A percentile compares a stretch with the other conserved stretches of the same genome.
Evolutionary conservation across 2,797 vertebrate species (phyloP).

Genomic region (Zonotrichia albicollis): DNA sequence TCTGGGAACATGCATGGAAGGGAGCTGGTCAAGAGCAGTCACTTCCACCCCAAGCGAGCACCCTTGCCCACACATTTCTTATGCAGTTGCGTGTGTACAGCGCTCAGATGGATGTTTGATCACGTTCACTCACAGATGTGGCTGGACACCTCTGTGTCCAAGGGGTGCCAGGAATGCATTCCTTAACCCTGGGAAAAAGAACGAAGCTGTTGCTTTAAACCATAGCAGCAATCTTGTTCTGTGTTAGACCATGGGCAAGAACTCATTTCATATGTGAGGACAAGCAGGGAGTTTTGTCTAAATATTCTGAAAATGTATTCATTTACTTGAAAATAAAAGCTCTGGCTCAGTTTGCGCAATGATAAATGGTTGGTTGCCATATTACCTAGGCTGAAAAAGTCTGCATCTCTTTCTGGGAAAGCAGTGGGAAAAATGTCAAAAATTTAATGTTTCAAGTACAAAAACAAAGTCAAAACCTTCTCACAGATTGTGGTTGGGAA

Average conservation of each 20-base stretch:
- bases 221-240: neutral
- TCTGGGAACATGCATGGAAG: no score
- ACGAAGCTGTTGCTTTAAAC: neutral
- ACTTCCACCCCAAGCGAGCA: neutral
- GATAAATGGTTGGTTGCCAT: neutral
- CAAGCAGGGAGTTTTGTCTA: neutral
- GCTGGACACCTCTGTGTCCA: neutral
- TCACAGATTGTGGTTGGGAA: neutral
- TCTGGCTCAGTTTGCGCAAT: neutral
- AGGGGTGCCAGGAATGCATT: neutral
- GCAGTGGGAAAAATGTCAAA: conserved; percentile 13
- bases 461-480: neutral
- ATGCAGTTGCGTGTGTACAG: rapidly evolving
- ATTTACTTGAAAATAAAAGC: neutral
- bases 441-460: neutral
- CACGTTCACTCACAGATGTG: rapidly evolving
- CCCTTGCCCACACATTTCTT: neutral
- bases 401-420: neutral
- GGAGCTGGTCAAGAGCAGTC: neutral
- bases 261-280: neutral
- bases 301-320: neutral
- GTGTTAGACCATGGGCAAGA: neutral
- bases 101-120: neutral
- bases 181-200: neutral
- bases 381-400: neutral